Percentiles rank a stretch among this genome's conserved stretches.
Evolutionary conservation across 1,140 invertebrate species (phyloP).

Genomic region (Pseudomyrmex gracilis): DNA sequence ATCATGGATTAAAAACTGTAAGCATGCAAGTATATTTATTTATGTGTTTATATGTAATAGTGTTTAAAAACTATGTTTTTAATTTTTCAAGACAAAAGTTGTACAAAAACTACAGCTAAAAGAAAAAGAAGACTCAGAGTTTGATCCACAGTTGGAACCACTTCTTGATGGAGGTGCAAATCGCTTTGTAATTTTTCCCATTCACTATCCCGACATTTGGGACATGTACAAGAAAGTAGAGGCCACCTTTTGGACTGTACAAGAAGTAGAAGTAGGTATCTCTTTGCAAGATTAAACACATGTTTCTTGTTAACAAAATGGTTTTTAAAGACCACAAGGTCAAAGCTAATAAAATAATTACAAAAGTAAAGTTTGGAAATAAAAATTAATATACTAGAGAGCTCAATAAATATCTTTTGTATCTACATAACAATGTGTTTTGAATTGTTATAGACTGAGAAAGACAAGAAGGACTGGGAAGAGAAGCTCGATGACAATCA

Average conservation of each 20-base stretch:
- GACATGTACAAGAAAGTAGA: conserved; percentile 99
- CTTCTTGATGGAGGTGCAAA: conserved; percentile 95
- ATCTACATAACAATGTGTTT: neutral
- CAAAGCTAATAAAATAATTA: neutral
- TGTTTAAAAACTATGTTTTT: neutral
- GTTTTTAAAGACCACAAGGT: neutral
- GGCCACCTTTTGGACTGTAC: conserved; percentile 99
- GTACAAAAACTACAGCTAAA: conserved; percentile 67
- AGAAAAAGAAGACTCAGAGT: conserved; percentile 75
- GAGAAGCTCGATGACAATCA: conserved; percentile 92
- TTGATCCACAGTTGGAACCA: conserved; percentile 93
- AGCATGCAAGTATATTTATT: conserved; percentile 54
- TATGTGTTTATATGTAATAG: conserved; percentile 13
- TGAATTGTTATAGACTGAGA: conserved; percentile 91
- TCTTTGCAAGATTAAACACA: conserved; percentile 89
- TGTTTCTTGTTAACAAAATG: too few species aligned
- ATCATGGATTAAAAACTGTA: conserved; percentile 69
- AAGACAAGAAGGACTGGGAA: conserved; percentile 88
- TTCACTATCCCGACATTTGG: conserved; percentile 98
- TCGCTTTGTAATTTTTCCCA: conserved; percentile 98
- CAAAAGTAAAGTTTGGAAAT: neutral
- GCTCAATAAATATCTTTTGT: conserved; percentile 55
- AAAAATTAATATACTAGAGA: neutral
- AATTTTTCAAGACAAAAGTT: conserved; percentile 42
- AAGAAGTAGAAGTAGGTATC: conserved; percentile 92